Percentiles rank a stretch among this genome's conserved stretches.
Evolutionary conservation across 2,888 invertebrate genomes (phyloP).

Genomic region (Pseudococcus longispinus): DNA sequence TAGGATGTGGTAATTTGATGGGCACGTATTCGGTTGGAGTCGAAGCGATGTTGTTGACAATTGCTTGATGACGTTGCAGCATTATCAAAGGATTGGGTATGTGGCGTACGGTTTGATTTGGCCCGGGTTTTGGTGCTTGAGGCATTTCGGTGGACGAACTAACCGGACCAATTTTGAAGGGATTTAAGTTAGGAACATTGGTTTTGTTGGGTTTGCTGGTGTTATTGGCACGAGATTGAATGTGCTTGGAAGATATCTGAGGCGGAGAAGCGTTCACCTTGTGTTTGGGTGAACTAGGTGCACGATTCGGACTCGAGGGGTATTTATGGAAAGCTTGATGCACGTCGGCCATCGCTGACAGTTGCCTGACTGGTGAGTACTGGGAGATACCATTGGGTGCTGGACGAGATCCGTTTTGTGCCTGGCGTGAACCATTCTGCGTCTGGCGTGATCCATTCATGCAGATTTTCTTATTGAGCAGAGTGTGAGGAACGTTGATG

Average conservation of each 20-base stretch:
- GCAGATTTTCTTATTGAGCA: conserved; percentile 20
- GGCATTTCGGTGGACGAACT: conserved; percentile 49
- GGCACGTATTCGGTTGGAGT: background rate
- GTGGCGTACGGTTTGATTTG: conserved; percentile 70
- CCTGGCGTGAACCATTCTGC: background rate
- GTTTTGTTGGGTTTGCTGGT: conserved; percentile 57
- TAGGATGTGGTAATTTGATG: conserved; percentile 4
- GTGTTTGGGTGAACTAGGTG: background rate
- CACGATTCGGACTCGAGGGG: background rate
- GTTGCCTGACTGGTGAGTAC: background rate
- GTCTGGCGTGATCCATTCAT: background rate
- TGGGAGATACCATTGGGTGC: background rate
- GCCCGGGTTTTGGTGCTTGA: conserved; percentile 61
- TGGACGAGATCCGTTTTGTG: background rate
- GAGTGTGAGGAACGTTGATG: background rate
- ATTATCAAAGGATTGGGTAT: conserved; percentile 72
- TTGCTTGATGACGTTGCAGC: conserved; percentile 66
- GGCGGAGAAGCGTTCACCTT: background rate
- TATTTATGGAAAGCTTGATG: background rate
- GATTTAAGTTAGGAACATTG: conserved; percentile 64
- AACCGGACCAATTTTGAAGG: conserved; percentile 61
- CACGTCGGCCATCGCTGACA: background rate
- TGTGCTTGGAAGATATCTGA: background rate
- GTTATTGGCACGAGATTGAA: background rate
- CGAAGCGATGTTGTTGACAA: background rate